Evolutionary conservation across 1,140 invertebrate genomes (phyloP), one percentile per base, ranked within the genome.

Genomic region (Dendrolimus punctatus): DNA sequence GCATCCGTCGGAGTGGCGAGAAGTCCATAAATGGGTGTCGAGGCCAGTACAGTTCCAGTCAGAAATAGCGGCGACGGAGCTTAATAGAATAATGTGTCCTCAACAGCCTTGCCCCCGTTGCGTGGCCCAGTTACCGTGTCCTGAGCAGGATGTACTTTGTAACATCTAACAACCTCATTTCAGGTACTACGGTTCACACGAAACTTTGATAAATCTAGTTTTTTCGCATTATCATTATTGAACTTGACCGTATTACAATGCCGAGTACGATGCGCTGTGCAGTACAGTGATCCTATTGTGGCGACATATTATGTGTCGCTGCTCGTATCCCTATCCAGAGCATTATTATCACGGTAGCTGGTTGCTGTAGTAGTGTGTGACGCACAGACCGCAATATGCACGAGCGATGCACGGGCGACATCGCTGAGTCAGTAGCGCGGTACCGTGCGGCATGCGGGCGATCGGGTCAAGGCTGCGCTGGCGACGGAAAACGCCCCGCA

Each of bases 21-120:
- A 44, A 50, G 40, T 52, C 50, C 9, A 52, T 55, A 57, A 64
- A 60, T 60, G 49, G 53, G 54, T 41, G 49, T 46, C 53, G 58
- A 61, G 58, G 62, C 43, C 58, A 50, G 8, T 60, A 49, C 50
- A 58, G 53, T 46, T 42, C 47, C 64, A 49, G 45, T 54, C 65
- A 64, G 64, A 71, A 73, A 71, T 63, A 73, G 71, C 63, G 57
- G 53, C 48, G 65, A 60, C 73, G 52, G 65, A 64, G 74, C 66
- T 75, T 82, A 73, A 82, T 82, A 74, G 75, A 82, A 78, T 80
- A 80, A 82, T 80, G 51, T 64, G 66, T 67, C 71, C 71, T 65
- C 62, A 42, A 51, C 73, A 80, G 65, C 79, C 79, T 80, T 80
- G 79, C 61, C 62, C 79, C 58, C 65, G 64, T 75, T 80, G 49